A percentile compares a stretch with the other conserved stretches of the same genome.
Conservation (phyloP, 2,888 invertebrate genomes). For the Pinctada fucata region DNA sequence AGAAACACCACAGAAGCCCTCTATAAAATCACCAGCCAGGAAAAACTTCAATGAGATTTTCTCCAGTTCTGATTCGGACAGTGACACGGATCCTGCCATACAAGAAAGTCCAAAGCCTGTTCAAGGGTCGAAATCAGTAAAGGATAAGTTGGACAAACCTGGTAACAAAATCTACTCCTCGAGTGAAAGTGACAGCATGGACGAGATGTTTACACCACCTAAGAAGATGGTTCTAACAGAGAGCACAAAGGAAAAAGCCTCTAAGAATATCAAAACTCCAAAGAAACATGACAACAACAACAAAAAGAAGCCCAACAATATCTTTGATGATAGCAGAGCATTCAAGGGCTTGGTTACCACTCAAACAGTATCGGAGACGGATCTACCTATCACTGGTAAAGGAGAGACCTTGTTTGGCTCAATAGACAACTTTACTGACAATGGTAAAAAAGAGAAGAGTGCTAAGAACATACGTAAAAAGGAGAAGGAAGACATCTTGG, state of each 20-base stretch:
- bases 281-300: slow-evolving; percentile 32
- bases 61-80: slow-evolving; percentile 13
- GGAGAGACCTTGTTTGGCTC: slow-evolving; percentile 44
- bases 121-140: neutral
- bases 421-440: slow-evolving; percentile 4
- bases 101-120: slow-evolving; percentile 14
- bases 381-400: slow-evolving; percentile 13
- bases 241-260: slow-evolving; percentile 38
- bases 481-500: slow-evolving; percentile 36
- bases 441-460: slow-evolving; percentile 27
- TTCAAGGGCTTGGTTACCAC: slow-evolving; percentile 9
- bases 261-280: slow-evolving; percentile 25
- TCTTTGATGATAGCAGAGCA: slow-evolving; percentile 2
- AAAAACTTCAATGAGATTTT: neutral
- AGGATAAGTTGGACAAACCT: neutral
- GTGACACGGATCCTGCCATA: slow-evolving; percentile 6
- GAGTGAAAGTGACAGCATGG: neutral
- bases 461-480: slow-evolving; percentile 33
- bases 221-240: slow-evolving; percentile 41
- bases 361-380: slow-evolving; percentile 29
- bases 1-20: neutral
- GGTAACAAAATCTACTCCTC: neutral
- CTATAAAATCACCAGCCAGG: neutral
- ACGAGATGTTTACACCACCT: slow-evolving; percentile 36
- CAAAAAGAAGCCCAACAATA: slow-evolving; percentile 20